A percentile compares a stretch with the other conserved stretches of the same genome.
Conservation (phyloP, 2,113 vertebrate genomes). For the Phoxinus phoxinus region DNA sequence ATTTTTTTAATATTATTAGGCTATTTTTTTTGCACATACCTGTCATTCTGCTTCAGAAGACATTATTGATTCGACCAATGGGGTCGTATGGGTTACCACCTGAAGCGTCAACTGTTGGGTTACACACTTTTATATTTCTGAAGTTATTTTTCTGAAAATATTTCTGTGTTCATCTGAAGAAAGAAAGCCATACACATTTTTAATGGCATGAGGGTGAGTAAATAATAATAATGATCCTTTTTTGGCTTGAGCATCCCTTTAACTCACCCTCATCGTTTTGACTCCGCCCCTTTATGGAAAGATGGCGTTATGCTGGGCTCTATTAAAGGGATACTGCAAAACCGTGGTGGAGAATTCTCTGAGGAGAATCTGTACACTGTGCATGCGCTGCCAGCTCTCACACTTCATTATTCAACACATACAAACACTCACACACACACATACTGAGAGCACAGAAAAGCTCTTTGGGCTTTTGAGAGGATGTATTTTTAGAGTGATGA, state of each 20-base stretch:
- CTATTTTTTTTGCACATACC: too few species aligned
- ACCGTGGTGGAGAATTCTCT: not conserved
- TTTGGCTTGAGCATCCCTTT: not conserved
- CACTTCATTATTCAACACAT: conserved; percentile 47
- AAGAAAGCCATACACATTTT: not conserved
- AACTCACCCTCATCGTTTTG: not conserved
- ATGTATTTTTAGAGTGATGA: conserved; percentile 43
- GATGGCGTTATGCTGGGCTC: not conserved
- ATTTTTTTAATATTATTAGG: too few species aligned
- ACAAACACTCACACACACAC: conserved; percentile 31
- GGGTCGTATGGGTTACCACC: too few species aligned
- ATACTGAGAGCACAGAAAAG: conserved; percentile 4
- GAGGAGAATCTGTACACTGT: conserved; percentile 42
- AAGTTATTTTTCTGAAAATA: not conserved
- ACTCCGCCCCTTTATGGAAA: conserved; percentile 3
- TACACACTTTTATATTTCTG: not conserved
- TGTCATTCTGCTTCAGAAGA: too few species aligned
- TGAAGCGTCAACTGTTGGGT: not conserved
- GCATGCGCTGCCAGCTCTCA: conserved; percentile 12
- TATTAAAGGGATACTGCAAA: not conserved
- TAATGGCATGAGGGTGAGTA: not conserved
- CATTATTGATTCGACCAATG: too few species aligned
- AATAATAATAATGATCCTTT: not conserved
- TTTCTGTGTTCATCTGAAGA: not conserved
- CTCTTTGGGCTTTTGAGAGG: conserved; percentile 32